phyloP scores from a whole-genome alignment of 2,797 vertebrate genomes.

The Tenualosa thibaudeaui region DNA sequence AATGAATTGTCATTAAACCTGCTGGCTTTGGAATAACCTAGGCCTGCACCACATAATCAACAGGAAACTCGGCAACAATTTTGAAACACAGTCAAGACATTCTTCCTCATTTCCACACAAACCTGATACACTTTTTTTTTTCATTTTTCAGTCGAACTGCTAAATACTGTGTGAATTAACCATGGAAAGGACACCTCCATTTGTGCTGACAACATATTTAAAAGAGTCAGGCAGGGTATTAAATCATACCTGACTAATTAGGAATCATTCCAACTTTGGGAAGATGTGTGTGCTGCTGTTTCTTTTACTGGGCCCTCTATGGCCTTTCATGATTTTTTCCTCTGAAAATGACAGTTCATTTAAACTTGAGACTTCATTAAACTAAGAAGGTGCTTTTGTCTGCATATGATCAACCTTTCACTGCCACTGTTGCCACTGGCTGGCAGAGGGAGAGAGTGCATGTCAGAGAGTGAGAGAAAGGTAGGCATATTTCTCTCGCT shows the following conservation, averaged over 20 bases:
- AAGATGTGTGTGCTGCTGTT: constrained; percentile 37
- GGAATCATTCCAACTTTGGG: constrained; percentile 32
- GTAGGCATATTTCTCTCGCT: too few species aligned
- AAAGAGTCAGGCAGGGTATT: not conserved
- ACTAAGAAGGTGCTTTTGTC: constrained; percentile 53
- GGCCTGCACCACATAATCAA: too few species aligned
- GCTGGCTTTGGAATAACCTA: too few species aligned
- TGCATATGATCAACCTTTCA: constrained; percentile 47
- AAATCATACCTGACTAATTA: constrained; percentile 33
- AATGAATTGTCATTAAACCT: too few species aligned
- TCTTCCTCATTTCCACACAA: not conserved
- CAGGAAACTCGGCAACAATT: not conserved
- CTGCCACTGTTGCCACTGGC: constrained; percentile 9
- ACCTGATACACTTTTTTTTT: not conserved
- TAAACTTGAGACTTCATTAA: constrained; percentile 55
- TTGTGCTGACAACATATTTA: not conserved
- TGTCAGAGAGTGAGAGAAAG: constrained; percentile 28
- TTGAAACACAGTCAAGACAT: not conserved
- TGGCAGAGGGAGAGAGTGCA: constrained; percentile 29
- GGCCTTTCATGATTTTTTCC: constrained; percentile 44
- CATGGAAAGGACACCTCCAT: not conserved
- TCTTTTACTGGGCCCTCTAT: constrained; percentile 36
- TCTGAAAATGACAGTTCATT: constrained; percentile 48
- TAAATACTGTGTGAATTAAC: not conserved
- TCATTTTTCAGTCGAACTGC: not conserved